Conservation (phyloP, 2,113 vertebrate species). For the Ranitomeya variabilis region DNA sequence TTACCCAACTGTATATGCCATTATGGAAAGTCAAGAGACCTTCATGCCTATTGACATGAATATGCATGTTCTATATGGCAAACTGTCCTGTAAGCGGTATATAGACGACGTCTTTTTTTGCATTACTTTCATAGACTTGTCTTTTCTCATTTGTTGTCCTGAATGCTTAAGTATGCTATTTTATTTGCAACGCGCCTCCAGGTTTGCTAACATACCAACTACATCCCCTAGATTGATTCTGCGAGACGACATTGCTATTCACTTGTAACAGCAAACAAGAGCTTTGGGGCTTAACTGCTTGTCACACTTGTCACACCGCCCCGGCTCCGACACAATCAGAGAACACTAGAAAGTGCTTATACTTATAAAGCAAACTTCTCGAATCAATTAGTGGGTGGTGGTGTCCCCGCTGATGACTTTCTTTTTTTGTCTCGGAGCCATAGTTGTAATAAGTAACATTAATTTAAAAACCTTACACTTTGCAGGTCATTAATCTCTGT, state of each 20-base stretch:
- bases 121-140: neutral
- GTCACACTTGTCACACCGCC: slow-evolving; percentile 31
- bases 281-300: slow-evolving; percentile 20
- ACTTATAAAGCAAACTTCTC: slow-evolving; percentile 48
- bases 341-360: slow-evolving; percentile 46
- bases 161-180: slow-evolving; percentile 6
- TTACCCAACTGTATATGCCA: no score
- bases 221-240: slow-evolving; percentile 24
- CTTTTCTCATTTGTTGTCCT: neutral
- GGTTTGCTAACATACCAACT: slow-evolving; percentile 20
- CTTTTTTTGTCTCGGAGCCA: slow-evolving; percentile 47
- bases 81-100: neutral
- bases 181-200: neutral
- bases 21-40: no score
- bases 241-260: slow-evolving; percentile 27
- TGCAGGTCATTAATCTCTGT: slow-evolving; percentile 45
- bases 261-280: slow-evolving; percentile 35
- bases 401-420: slow-evolving; percentile 30
- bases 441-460: slow-evolving; percentile 56
- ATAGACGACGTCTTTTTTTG: neutral
- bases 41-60: neutral
- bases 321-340: neutral
- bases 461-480: slow-evolving; percentile 52
- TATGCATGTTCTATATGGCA: neutral
- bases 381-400: slow-evolving; percentile 47